Conservation (phyloP, 2,113 vertebrate species). For the Gallinago paraguaiae region DNA sequence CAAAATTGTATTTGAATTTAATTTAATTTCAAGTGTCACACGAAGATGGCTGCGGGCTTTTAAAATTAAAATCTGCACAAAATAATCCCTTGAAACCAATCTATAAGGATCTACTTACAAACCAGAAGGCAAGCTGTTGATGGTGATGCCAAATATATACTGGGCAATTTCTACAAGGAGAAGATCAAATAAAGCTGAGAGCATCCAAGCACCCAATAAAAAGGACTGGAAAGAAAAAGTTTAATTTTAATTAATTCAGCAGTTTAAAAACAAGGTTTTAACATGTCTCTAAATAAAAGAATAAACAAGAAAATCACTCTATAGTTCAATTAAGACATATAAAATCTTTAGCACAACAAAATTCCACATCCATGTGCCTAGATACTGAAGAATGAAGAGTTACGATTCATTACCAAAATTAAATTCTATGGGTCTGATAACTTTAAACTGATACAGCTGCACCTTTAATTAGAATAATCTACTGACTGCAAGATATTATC, state of each 20-base stretch:
- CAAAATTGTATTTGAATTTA: not conserved
- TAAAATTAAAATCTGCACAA: not conserved
- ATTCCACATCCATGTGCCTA: not conserved
- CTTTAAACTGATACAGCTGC: not conserved
- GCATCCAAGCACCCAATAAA: conserved; percentile 79
- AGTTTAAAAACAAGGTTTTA: not conserved
- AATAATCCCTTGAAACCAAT: not conserved
- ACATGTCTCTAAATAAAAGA: not conserved
- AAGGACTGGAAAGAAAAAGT: conserved; percentile 76
- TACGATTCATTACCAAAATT: not conserved
- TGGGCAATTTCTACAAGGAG: conserved; percentile 75
- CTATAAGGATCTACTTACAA: conserved; percentile 79
- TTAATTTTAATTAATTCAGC: not conserved
- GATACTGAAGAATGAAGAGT: not conserved
- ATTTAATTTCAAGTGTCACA: not conserved
- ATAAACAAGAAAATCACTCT: not conserved
- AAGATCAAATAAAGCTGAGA: conserved; percentile 80
- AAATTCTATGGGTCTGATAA: not conserved
- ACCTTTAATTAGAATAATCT: not conserved
- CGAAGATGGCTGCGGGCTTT: not conserved
- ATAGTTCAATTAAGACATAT: not conserved
- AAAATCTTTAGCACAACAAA: not conserved
- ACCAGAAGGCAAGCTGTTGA: conserved; percentile 80
- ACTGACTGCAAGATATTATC: not conserved
- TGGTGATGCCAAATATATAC: conserved; percentile 69